phyloP scores from a whole-genome alignment of 2,888 invertebrate genomes.

The Synanthedon andrenaeformis region DNA sequence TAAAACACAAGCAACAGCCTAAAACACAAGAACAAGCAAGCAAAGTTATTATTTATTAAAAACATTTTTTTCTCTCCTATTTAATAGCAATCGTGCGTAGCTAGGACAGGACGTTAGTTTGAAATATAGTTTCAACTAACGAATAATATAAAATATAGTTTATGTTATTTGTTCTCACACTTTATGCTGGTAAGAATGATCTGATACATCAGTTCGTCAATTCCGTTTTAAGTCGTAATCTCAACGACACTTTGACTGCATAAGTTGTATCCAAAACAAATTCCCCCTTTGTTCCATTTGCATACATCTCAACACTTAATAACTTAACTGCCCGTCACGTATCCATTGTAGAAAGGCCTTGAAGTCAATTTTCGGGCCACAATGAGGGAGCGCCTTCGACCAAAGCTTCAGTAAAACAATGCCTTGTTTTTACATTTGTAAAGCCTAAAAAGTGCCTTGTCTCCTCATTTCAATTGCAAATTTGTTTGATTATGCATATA shows the following conservation, averaged over 20 bases:
- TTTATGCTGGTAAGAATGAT: too few species aligned
- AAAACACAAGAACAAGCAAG: too few species aligned
- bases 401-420: conserved; percentile 36
- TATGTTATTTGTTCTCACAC: too few species aligned
- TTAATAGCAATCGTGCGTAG: too few species aligned
- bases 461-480: conserved; percentile 63
- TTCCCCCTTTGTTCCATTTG: conserved; percentile 16
- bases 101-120: too few species aligned
- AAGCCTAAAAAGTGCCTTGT: conserved; percentile 54
- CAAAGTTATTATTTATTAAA: too few species aligned
- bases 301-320: conserved; percentile 13
- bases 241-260: conserved; percentile 59
- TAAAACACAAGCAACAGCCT: too few species aligned
- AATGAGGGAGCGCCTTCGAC: conserved; percentile 16
- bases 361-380: conserved; percentile 33
- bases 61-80: too few species aligned
- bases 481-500: conserved; percentile 54
- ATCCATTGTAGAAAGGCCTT: conserved; percentile 33
- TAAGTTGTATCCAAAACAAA: conserved; percentile 48
- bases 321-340: conserved; percentile 10
- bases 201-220: conserved; percentile 15
- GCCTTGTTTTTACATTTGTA: conserved; percentile 46
- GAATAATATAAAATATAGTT: too few species aligned
- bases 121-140: too few species aligned
- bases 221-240: conserved; percentile 62